Evolutionary conservation across 1,140 invertebrate genomes (phyloP), one percentile per base, ranked within the genome.

Genomic region (Megalonaias nervosa): DNA sequence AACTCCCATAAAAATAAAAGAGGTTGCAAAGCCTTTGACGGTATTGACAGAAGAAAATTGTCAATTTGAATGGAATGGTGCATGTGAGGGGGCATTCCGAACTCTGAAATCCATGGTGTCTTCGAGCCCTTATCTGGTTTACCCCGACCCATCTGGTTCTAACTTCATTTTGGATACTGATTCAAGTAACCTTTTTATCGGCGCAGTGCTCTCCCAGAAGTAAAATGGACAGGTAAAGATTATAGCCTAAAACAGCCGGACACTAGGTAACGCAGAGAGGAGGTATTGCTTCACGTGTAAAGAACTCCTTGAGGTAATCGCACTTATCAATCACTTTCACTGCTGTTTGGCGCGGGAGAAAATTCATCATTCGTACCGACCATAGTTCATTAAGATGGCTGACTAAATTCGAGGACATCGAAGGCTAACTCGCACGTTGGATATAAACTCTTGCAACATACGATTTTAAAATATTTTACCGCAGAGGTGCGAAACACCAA

Each of bases 1-100:
- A 23, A 59, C 56, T 11, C 91, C 91, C 14, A 61, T 84, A 80
- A 87, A 79, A 78, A 59, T 83, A 11, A 90, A 88, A 68, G 84
- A 91, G 48, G 19, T 88, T 13, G 75, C 86, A 31, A 65, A 75
- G 19, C 90, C 88, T 21, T 81, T 91, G 60, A 26, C 55, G 61
- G 60, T 15, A 38, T 23, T 72, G 2, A 15, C 70, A 15, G 70
- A 72, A 72, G 64, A 64, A 23, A n/a, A 9, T 17, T 26, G 26
- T 26, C 59, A 61, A 21, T 61, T 61, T 61, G 59, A 16, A 61
- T 61, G 59, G 59, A 26, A 26, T 26, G 26, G 2, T 26, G 26
- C 26, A 26, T 26, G 26, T 26, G 26, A 26, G 26, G 26, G 26
- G 2, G 31, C 58, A n/a, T 74, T 74, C 67, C 12, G 56, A 4